Evolutionary conservation across 23 tunicate species (phyloP).

Genomic region (Clavelina lepadiformis): DNA sequence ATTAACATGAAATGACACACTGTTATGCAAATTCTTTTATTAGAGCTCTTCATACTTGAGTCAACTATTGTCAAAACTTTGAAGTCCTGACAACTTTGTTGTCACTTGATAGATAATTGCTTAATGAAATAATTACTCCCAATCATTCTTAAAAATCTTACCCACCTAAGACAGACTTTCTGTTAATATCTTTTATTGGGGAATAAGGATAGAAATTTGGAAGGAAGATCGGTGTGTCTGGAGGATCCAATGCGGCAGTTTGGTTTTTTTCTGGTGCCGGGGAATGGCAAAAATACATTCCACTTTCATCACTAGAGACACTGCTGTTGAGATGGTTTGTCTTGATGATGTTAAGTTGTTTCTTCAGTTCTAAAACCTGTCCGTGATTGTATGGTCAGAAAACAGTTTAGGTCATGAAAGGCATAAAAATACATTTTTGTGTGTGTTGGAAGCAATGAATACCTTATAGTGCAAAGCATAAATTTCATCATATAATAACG

Average conservation of each 20-base stretch:
- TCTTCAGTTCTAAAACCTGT: background rate
- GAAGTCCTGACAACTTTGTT: too few species aligned
- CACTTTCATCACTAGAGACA: constrained; percentile 31
- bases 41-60: too few species aligned
- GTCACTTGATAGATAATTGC: too few species aligned
- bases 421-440: background rate
- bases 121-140: too few species aligned
- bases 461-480: constrained; percentile 44
- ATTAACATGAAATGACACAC: too few species aligned
- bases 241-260: background rate
- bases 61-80: too few species aligned
- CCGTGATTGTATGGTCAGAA: background rate
- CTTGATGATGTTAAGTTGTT: background rate
- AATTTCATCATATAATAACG: constrained; percentile 45
- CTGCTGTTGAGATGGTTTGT: background rate
- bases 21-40: too few species aligned
- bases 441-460: background rate
- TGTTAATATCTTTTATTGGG: constrained; percentile 13
- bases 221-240: constrained; percentile 12
- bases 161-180: constrained; percentile 41
- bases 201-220: constrained; percentile 56
- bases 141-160: too few species aligned
- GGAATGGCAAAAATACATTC: constrained; percentile 54
- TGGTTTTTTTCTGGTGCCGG: constrained; percentile 12
- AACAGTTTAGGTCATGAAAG: background rate